Conservation (phyloP, 2,888 invertebrate species). For the Ectemnius continuus region DNA sequence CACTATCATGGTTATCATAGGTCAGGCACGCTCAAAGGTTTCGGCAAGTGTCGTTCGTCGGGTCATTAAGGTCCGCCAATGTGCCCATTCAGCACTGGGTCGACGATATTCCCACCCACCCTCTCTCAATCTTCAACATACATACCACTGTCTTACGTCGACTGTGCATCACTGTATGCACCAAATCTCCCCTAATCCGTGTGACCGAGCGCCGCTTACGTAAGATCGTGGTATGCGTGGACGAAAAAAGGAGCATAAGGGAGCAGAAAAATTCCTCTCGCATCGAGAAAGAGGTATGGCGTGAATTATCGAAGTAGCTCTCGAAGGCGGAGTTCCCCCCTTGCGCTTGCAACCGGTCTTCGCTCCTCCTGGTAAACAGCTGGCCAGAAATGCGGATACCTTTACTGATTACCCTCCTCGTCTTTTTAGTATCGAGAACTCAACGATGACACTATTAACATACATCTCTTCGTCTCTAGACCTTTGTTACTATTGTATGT, state of each 20-base stretch:
- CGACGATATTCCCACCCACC: background rate
- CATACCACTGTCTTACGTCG: background rate
- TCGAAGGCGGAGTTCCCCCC: no score
- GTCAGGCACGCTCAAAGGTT: slow-evolving; percentile 51
- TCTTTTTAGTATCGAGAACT: no score
- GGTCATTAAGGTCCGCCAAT: slow-evolving; percentile 27
- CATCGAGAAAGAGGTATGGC: no score
- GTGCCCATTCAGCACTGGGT: background rate
- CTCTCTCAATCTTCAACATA: no score
- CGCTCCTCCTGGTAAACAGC: no score
- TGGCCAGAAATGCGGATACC: no score
- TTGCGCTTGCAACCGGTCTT: no score
- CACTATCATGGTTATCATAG: slow-evolving; percentile 47
- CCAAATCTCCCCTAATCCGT: no score
- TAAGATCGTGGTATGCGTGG: background rate
- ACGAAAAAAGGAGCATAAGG: no score
- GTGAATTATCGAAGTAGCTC: no score
- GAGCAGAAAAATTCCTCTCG: background rate
- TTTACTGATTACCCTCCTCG: no score
- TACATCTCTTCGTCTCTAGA: background rate
- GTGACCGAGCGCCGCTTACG: background rate
- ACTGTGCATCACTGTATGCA: background rate
- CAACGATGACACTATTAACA: slow-evolving; percentile 15
- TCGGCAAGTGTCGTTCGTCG: slow-evolving; percentile 30
- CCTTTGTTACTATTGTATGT: no score